Evolutionary conservation across 2,797 vertebrate species (phyloP), one percentile per base, ranked within the genome.

Genomic region (Erithacus rubecula): DNA sequence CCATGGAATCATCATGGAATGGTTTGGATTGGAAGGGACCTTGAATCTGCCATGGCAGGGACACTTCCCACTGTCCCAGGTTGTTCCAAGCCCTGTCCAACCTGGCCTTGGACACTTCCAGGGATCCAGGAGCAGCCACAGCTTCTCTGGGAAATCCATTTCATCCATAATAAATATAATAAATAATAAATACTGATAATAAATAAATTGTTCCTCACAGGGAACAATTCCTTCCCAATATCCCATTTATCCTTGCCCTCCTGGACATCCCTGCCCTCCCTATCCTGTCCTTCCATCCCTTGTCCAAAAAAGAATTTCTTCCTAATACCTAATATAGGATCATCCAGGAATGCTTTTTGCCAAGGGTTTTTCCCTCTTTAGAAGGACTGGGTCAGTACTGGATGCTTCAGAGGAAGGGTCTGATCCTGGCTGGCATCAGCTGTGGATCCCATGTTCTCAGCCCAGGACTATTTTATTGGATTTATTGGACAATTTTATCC

Each of bases 31-130:
- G n/a, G 52, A 67, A 49, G 21, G 62, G 36, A 36, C 17, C 7
- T 58, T 18, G 43, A 58, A 51, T 10, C 62, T 67, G 44, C 52
- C 27, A 12, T 3, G 32, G 5, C 44, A 59, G 44, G 37, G 18
- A 37, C 18, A 59, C 1, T 5, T 59, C 0, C 44, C 59, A 29
- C 41, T 0, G 0, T 0, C 21, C 30, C 67, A 58, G 58, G 8
- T 0, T 3, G 12, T 12, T 71, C 65, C 65, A 47, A 41, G 14
- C 10, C 32, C 27, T 0, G 0, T 44, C 53, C 71, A 68, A 0
- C 43, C 26, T 16, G 32, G 32, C 36, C 18, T 49, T 32, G 84
- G 19, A 1, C 43, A 37, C 22, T 64, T 0, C 51, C 51, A 64
- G 43, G 32, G 43, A 71, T 63, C 29, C 80, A 63, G 74, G 21